These are phyloP conservation scores for Unio pictorum DNA, from an alignment of 2,888 invertebrate species.

Conservation along the genomic window DNA sequence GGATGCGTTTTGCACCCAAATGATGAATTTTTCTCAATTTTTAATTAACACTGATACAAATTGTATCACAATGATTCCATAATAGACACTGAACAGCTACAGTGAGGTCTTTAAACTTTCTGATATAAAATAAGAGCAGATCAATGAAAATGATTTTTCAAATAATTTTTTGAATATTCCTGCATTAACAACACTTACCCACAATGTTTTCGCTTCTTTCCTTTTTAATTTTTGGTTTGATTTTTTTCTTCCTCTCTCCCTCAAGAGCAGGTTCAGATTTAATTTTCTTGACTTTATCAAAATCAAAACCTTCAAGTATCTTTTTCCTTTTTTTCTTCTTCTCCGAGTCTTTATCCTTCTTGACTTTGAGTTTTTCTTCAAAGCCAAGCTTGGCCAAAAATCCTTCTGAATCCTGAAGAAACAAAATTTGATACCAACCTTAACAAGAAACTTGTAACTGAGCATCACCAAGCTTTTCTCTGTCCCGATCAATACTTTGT, in stretches of 20 bases:
- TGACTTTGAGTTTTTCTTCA: slow-evolving; percentile 50
- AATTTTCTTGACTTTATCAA: slow-evolving; percentile 38
- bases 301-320: slow-evolving; percentile 25
- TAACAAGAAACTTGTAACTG: too few relatives aligned
- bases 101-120: too few relatives aligned
- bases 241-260: slow-evolving; percentile 47
- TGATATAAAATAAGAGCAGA: too few relatives aligned
- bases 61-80: too few relatives aligned
- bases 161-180: too few relatives aligned
- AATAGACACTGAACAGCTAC: too few relatives aligned
- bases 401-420: slow-evolving; percentile 3
- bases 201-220: slow-evolving; percentile 53
- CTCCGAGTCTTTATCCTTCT: slow-evolving; percentile 52
- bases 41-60: too few relatives aligned
- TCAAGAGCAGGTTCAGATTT: slow-evolving; percentile 31
- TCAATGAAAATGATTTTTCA: too few relatives aligned
- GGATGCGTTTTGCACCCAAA: too few relatives aligned
- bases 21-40: too few relatives aligned
- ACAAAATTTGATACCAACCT: background rate
- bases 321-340: slow-evolving; percentile 51
- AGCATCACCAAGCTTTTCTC: background rate
- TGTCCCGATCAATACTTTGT: too few relatives aligned
- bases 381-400: slow-evolving; percentile 26
- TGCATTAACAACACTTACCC: slow-evolving; percentile 15
- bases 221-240: slow-evolving; percentile 45